A percentile compares a stretch with the other conserved stretches of the same genome.
Conservation (phyloP, 2,888 invertebrate species). For the Perizoma flavofasciatum region DNA sequence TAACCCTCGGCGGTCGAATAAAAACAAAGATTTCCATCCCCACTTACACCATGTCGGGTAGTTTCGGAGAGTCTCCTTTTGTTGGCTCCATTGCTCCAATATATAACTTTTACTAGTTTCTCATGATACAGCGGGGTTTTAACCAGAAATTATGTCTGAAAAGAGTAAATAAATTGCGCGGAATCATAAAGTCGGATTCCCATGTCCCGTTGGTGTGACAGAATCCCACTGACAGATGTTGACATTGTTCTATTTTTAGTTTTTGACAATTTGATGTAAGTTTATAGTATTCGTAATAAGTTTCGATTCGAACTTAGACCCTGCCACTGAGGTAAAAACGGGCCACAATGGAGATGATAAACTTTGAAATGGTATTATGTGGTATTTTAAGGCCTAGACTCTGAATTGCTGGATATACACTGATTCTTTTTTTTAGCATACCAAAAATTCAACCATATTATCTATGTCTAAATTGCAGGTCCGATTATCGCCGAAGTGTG, state of each 20-base stretch:
- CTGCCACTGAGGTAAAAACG: too few relatives aligned
- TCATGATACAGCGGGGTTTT: slow-evolving; percentile 42
- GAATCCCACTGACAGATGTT: slow-evolving; percentile 15
- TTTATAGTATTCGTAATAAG: slow-evolving; percentile 9
- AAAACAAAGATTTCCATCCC: too few relatives aligned
- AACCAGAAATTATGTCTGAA: slow-evolving; percentile 15
- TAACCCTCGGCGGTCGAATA: too few relatives aligned
- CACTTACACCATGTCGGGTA: slow-evolving; percentile 74
- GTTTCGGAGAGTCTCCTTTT: slow-evolving; percentile 56
- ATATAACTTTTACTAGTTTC: slow-evolving; percentile 12
- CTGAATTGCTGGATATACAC: too few relatives aligned
- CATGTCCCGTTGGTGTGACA: slow-evolving; percentile 30
- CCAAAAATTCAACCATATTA: too few relatives aligned
- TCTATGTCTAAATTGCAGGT: too few relatives aligned
- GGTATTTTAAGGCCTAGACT: too few relatives aligned
- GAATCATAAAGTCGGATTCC: slow-evolving; percentile 30
- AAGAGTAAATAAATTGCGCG: slow-evolving; percentile 36
- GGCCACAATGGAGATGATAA: too few relatives aligned
- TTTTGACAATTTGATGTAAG: slow-evolving; percentile 12
- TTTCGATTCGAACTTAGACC: background rate
- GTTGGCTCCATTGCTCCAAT: slow-evolving; percentile 56
- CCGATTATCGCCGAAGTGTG: too few relatives aligned
- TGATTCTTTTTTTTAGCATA: too few relatives aligned
- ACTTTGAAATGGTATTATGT: too few relatives aligned
- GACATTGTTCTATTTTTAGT: slow-evolving; percentile 25